Evolutionary conservation across 2,888 invertebrate species (phyloP).

Genomic region (Drosophila prostipennis): DNA sequence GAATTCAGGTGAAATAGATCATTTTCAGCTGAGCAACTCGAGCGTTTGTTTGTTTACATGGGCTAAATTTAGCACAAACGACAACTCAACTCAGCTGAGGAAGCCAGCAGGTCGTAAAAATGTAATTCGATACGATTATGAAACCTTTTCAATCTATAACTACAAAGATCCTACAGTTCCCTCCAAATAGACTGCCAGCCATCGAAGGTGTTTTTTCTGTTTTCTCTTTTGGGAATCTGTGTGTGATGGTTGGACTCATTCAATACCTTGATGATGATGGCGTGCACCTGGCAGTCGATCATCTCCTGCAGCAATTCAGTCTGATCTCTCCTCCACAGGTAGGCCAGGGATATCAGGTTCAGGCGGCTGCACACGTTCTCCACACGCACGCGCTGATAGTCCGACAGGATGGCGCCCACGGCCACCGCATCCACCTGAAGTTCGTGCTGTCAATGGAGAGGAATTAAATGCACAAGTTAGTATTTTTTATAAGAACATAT

Average conservation of each 20-base stretch:
- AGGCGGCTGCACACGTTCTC: constrained; percentile 98
- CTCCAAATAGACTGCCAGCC: background rate
- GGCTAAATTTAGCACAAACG: constrained; percentile 19
- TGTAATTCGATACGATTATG: background rate
- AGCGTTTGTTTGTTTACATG: constrained; percentile 5
- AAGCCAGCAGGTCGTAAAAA: background rate
- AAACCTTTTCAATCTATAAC: background rate
- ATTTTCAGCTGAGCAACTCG: constrained; percentile 4
- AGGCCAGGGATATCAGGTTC: constrained; percentile 94
- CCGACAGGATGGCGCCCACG: constrained; percentile 98
- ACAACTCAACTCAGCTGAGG: background rate
- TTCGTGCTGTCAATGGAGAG: constrained; percentile 84
- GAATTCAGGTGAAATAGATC: constrained; percentile 5
- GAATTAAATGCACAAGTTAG: too few relatives aligned
- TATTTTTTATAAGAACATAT: background rate
- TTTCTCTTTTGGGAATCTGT: background rate
- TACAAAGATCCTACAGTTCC: background rate
- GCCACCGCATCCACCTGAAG: constrained; percentile 95
- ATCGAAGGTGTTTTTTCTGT: background rate
- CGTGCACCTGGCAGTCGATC: constrained; percentile 96
- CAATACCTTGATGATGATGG: constrained; percentile 96
- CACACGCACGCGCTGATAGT: constrained; percentile 98
- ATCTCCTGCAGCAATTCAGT: constrained; percentile 97
- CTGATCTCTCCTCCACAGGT: constrained; percentile 98
- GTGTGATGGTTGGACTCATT: background rate